Base-by-base conservation (phyloP, 2,113 vertebrate genomes). In the Caracal caracal region DNA sequence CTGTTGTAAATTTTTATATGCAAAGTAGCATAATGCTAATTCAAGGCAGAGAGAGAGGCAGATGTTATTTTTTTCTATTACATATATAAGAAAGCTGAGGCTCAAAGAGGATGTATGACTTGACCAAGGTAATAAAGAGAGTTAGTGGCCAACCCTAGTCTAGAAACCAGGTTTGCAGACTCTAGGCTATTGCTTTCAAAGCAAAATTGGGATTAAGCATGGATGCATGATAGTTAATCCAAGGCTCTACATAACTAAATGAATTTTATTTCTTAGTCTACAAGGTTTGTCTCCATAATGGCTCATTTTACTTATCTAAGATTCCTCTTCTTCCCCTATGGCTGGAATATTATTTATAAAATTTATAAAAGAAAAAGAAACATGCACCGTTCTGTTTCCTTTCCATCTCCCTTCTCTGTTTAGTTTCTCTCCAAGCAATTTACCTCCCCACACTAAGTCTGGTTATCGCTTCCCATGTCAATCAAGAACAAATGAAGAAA, bases 271-370 rank as follows among this genome's bases (percentile, higher is more conserved):
- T 89, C 84, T 86, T 93, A 68, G n/a, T 73, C 33, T 90, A 20
- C 24, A 70, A 70, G 28, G 15, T 47, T 87, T 80, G 90, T 78
- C 10, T 70, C 30, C 88, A 37, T 56, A 59, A 53, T 40, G 56
- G 40, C 35, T 85, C 53, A 92, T 20, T 84, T 92, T 81, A 59
- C 82, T 95, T 92, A 53, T 81, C 37, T 96, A 66, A 68, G 33
- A 79, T 59, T 51, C 5, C 9, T 24, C 19, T 82, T 40, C 19
- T 90, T 30, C 47, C 9, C 16, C 47, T 37, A 12, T 76, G 28
- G 17, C 28, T 65, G 15, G n/a, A 10, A 82, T 47, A 70, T 66
- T 86, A 90, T 43, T 81, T 70, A 82, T 33, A 76, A 40, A 49
- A 53, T 59, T 9, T 68, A 40, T 43, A 43, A 15, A 28, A 40